phyloP scores from a whole-genome alignment of 2,113 vertebrate genomes.

The Psittacus erithacus region DNA sequence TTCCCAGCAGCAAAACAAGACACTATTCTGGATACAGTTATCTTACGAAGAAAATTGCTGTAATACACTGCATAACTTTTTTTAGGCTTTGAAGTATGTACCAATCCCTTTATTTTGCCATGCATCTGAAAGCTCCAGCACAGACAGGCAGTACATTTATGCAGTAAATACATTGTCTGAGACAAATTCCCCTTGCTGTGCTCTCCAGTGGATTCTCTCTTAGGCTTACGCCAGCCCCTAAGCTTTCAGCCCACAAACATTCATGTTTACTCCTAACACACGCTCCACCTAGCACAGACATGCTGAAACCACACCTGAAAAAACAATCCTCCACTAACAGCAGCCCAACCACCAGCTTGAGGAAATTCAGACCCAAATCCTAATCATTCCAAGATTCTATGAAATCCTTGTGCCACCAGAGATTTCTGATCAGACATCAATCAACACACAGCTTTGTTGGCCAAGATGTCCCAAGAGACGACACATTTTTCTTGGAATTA shows the following conservation, averaged over 20 bases:
- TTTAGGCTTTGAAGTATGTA: not conserved
- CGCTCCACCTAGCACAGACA: not conserved
- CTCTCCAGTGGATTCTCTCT: not conserved
- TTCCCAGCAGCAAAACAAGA: not conserved
- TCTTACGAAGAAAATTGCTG: accelerated
- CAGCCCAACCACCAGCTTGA: not conserved
- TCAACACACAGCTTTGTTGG: not conserved
- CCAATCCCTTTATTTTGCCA: not conserved
- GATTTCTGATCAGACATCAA: not conserved
- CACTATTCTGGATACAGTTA: not conserved
- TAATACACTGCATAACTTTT: accelerated
- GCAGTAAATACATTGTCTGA: accelerated
- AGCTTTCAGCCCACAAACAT: not conserved
- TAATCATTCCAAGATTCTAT: not conserved
- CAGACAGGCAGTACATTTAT: no score
- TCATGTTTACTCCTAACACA: not conserved
- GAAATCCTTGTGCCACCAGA: not conserved
- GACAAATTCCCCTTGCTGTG: not conserved
- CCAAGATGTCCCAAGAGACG: not conserved
- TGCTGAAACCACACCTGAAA: not conserved
- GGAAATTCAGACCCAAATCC: not conserved
- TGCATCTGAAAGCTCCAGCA: not conserved
- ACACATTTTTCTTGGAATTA: not conserved
- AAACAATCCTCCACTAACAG: not conserved
- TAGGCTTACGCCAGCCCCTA: accelerated